These are phyloP conservation scores for Chionis minor DNA, from an alignment of 2,113 vertebrate genomes.

Conservation along the genomic window DNA sequence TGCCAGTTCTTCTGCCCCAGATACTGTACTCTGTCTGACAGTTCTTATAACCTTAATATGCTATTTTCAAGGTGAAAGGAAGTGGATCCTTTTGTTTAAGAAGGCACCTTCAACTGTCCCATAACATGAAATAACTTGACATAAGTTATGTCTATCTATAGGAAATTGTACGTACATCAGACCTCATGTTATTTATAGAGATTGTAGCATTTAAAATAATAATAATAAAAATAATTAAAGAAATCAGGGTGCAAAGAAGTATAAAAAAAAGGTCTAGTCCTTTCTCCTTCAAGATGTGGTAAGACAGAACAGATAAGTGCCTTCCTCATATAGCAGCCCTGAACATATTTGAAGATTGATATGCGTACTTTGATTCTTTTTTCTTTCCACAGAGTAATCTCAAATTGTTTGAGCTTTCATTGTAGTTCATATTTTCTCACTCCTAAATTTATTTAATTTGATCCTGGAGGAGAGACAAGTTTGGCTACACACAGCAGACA, in stretches of 20 bases:
- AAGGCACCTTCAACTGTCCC: neutral
- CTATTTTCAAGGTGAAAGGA: neutral
- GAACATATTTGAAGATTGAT: neutral
- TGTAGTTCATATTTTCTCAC: neutral
- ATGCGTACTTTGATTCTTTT: neutral
- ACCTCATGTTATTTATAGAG: neutral
- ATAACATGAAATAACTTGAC: neutral
- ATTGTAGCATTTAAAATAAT: neutral
- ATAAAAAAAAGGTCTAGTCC: neutral
- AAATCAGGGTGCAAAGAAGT: neutral
- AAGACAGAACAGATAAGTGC: neutral
- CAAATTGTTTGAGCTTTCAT: neutral
- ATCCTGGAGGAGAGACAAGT: neutral
- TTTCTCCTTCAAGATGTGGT: neutral
- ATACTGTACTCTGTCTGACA: neutral
- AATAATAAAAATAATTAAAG: neutral
- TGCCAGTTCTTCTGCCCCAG: neutral
- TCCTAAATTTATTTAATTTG: neutral
- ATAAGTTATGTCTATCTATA: neutral
- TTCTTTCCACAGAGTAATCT: neutral
- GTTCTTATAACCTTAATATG: neutral
- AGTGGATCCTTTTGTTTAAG: neutral
- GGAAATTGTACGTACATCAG: neutral
- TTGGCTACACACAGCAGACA: neutral
- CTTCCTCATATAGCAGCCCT: neutral